A percentile compares a stretch with the other conserved stretches of the same genome.
Conservation (phyloP, 2,888 invertebrate genomes). For the Tribolium freemani region DNA sequence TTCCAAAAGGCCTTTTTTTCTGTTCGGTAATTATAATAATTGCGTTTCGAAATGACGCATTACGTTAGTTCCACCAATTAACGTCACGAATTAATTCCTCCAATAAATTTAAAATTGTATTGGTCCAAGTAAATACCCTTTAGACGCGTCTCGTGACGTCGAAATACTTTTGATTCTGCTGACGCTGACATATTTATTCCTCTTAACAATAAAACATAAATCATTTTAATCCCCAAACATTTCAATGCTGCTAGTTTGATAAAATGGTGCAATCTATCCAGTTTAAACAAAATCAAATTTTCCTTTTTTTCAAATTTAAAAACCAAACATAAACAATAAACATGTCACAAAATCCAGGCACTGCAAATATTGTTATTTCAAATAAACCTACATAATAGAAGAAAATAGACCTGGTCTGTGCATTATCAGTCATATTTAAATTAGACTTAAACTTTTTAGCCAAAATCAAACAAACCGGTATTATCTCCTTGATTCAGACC, state of each 20-base stretch:
- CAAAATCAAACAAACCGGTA: neutral
- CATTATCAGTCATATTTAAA: neutral
- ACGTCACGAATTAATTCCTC: neutral
- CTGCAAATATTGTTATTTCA: too few relatives aligned
- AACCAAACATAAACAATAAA: neutral
- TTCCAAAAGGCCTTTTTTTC: too few relatives aligned
- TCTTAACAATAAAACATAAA: neutral
- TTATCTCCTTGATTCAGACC: neutral
- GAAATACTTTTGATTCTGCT: too few relatives aligned
- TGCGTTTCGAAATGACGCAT: too few relatives aligned
- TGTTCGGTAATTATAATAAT: too few relatives aligned
- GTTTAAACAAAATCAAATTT: neutral
- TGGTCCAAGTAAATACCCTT: too few relatives aligned
- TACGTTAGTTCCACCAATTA: neutral
- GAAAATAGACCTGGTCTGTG: too few relatives aligned
- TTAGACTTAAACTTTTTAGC: neutral
- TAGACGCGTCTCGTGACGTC: too few relatives aligned
- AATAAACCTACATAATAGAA: too few relatives aligned
- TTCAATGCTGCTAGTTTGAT: too few relatives aligned
- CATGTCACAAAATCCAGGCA: neutral
- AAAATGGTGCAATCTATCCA: neutral
- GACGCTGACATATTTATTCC: too few relatives aligned
- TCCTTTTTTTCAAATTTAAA: neutral
- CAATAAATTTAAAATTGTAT: too few relatives aligned
- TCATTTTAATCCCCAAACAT: neutral